A percentile compares a stretch with the other conserved stretches of the same genome.
phyloP scores from a whole-genome alignment of 1,140 invertebrate species.

The Sipha flava region DNA sequence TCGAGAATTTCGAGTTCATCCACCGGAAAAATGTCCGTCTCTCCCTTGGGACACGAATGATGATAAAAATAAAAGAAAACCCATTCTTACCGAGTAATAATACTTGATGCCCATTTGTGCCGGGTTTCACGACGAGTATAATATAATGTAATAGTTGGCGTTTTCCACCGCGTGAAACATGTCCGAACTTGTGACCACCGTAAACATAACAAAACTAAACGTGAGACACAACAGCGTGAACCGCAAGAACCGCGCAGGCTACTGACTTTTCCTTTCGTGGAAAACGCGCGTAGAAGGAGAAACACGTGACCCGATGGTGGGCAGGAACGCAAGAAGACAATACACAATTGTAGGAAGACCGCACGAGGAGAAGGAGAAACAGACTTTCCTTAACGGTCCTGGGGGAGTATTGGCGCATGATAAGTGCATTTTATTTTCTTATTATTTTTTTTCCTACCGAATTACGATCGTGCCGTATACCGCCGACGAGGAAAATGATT shows the following conservation, averaged over 20 bases:
- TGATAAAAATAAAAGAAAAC: background rate
- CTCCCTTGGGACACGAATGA: no score
- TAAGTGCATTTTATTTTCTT: no score
- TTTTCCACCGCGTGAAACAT: conserved; percentile 3
- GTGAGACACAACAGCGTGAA: no score
- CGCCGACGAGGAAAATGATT: no score
- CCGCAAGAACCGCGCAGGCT: no score
- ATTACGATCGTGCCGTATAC: no score
- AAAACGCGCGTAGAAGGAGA: background rate
- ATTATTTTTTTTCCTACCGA: no score
- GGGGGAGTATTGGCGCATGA: no score
- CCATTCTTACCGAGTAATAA: background rate
- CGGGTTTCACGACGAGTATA: background rate
- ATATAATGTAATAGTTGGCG: background rate
- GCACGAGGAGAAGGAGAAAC: background rate
- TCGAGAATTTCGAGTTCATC: background rate
- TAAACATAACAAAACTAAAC: background rate
- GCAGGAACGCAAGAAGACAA: background rate
- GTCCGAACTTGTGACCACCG: background rate
- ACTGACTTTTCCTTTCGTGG: background rate
- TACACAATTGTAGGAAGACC: no score
- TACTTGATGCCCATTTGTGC: conserved; percentile 15
- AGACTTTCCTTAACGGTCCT: background rate
- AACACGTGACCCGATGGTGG: no score
- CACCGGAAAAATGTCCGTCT: no score